These are phyloP conservation scores for Troides aeacus DNA, from an alignment of 2,888 invertebrate genomes.

Conservation along the genomic window DNA sequence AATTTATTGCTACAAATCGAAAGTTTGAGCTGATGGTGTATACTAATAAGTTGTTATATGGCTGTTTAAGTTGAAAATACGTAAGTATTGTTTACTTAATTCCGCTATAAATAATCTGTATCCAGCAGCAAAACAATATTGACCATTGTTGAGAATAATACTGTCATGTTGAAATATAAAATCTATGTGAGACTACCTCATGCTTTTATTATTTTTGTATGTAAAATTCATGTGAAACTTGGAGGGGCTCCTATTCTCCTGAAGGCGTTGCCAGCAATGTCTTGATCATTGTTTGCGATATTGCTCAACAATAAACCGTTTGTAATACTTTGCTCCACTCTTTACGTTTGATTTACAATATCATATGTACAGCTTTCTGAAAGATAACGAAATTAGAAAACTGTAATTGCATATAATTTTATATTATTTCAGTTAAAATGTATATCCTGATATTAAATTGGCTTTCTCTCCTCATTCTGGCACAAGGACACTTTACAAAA, in stretches of 20 bases:
- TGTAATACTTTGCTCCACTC: not conserved
- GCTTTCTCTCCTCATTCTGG: too few species aligned
- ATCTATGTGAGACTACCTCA: slow-evolving; percentile 44
- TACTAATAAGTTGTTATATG: not conserved
- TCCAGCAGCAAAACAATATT: slow-evolving; percentile 47
- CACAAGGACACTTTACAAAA: too few species aligned
- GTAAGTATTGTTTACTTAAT: slow-evolving; percentile 55
- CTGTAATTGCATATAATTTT: too few species aligned
- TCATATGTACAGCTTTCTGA: not conserved
- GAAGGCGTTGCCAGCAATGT: slow-evolving; percentile 50
- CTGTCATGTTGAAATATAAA: slow-evolving; percentile 51
- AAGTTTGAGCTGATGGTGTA: slow-evolving; percentile 52
- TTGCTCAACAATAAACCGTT: slow-evolving; percentile 46
- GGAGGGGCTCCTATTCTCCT: slow-evolving; percentile 62
- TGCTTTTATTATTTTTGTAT: slow-evolving; percentile 54
- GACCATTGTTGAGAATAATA: slow-evolving; percentile 45
- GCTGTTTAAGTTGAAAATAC: slow-evolving; percentile 40
- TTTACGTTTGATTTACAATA: not conserved
- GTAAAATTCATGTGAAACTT: slow-evolving; percentile 70
- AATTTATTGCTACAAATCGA: slow-evolving; percentile 59
- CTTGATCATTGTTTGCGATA: slow-evolving; percentile 61
- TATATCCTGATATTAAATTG: too few species aligned
- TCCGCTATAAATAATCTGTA: slow-evolving; percentile 51
- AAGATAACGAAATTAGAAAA: not conserved
- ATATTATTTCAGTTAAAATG: too few species aligned